These are phyloP conservation scores for Aldabrachelys gigantea DNA, from an alignment of 2,113 vertebrate species.

Conservation along the genomic window DNA sequence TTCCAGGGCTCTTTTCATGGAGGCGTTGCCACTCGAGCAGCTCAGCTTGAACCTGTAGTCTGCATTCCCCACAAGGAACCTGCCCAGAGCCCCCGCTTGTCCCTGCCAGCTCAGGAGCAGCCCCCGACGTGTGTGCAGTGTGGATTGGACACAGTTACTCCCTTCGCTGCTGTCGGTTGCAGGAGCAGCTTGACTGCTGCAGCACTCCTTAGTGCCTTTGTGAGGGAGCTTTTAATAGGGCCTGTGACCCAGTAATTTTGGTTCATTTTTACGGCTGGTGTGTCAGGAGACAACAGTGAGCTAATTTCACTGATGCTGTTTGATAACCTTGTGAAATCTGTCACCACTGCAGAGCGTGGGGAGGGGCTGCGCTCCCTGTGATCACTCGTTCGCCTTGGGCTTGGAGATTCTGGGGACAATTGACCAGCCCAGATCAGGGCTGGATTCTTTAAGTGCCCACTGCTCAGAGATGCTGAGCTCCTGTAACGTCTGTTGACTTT, in stretches of 20 bases:
- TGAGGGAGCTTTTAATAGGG: slow-evolving; percentile 73
- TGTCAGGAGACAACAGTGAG: slow-evolving; percentile 73
- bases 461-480: neutral
- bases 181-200: slow-evolving; percentile 62
- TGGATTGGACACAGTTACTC: slow-evolving; percentile 27
- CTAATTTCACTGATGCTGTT: slow-evolving; percentile 75
- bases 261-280: slow-evolving; percentile 67
- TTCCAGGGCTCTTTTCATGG: neutral
- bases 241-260: slow-evolving; percentile 74
- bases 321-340: slow-evolving; percentile 71
- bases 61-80: neutral
- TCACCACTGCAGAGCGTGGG: neutral
- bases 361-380: neutral
- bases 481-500: neutral
- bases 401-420: neutral
- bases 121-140: neutral
- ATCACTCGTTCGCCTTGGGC: neutral
- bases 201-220: slow-evolving; percentile 71
- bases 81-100: rapidly evolving
- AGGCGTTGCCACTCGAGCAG: neutral
- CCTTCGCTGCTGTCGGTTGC: slow-evolving; percentile 17
- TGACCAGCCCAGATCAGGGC: neutral
- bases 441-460: neutral
- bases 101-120: neutral
- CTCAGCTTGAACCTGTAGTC: neutral